phyloP scores from a whole-genome alignment of 1,140 invertebrate species.

The Drosophila kikkawai region DNA sequence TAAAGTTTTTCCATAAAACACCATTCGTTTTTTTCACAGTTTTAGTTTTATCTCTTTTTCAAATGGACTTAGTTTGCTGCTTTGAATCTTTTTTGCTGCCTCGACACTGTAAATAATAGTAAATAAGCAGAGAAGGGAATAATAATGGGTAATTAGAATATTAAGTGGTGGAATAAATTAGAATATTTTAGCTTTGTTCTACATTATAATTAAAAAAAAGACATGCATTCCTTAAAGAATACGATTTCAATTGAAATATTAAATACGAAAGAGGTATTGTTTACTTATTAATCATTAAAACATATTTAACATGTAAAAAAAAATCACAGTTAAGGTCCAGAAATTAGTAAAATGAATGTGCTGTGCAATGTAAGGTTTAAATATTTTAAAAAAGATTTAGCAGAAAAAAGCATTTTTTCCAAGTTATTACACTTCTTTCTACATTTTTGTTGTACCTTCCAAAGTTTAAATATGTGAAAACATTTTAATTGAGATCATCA shows the following conservation, averaged over 20 bases:
- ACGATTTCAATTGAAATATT: background rate
- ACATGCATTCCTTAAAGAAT: background rate
- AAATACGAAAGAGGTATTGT: background rate
- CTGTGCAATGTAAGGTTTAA: background rate
- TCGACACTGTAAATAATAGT: slow-evolving; percentile 18
- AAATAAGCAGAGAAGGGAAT: background rate
- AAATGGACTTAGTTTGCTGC: slow-evolving; percentile 13
- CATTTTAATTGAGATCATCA: background rate
- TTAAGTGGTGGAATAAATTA: background rate
- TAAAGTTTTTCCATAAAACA: slow-evolving; percentile 31
- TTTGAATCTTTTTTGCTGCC: slow-evolving; percentile 3
- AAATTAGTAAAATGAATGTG: background rate
- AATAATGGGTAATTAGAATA: background rate
- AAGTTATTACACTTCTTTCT: background rate
- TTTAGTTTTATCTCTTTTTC: slow-evolving; percentile 42
- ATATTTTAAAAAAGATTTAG: background rate
- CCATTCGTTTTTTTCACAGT: slow-evolving; percentile 17
- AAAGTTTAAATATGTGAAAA: background rate
- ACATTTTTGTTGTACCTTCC: background rate
- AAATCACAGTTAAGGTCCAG: background rate
- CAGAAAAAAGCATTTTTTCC: background rate
- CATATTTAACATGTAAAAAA: background rate
- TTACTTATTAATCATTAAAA: background rate
- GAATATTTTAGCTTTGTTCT: background rate
- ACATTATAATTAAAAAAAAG: background rate